Evolutionary conservation across 2,113 vertebrate genomes (phyloP), one percentile per base, ranked within the genome.

Genomic region (Proterorhinus semilunaris): DNA sequence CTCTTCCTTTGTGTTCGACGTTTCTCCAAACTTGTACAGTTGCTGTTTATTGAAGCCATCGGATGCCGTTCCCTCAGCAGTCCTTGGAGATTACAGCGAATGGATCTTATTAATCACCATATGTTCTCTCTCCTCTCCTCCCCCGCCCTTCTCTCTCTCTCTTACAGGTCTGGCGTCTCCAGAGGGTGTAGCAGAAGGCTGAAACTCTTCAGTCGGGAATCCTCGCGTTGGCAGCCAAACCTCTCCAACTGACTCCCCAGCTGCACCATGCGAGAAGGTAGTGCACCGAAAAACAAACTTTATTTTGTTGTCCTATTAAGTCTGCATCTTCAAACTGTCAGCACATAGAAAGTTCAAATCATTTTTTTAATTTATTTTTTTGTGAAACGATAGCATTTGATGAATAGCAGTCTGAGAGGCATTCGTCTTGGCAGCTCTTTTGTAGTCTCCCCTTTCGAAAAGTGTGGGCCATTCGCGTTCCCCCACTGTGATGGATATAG

Each of bases 91-190:
- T 75, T 47, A 71, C 74, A 53, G 54, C 74, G 69, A 80, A 84
- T n/a, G 52, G 50, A 59, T 67, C n/a, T 83, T 74, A 88, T 82
- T 84, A 80, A 80, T 78, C 72, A 80, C 69, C 69, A 68, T 57
- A 74, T 84, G 62, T 72, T 27, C 4, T 65, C 51, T 50, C 49
- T 50, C 49, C 50, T 51, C 50, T 51, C 51, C 50, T 51, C 50
- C n/a, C 51, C 9, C 51, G 9, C 51, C 8, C 6, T 16, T 7
- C 51, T 16, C 51, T 17, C 12, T 51, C 5, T 51, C 52, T 64
- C 63, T 80, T 66, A 6, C 46, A 65, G 71, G 62, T 66, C 53
- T 16, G 5, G 57, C 16, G 71, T 80, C 82, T 83, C 75, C 11
- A 12, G 80, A 71, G 81, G 71, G 72, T 65, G 66, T 42, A 44